Conservation (phyloP, 2,888 invertebrate genomes). For the Synanthedon andrenaeformis region DNA sequence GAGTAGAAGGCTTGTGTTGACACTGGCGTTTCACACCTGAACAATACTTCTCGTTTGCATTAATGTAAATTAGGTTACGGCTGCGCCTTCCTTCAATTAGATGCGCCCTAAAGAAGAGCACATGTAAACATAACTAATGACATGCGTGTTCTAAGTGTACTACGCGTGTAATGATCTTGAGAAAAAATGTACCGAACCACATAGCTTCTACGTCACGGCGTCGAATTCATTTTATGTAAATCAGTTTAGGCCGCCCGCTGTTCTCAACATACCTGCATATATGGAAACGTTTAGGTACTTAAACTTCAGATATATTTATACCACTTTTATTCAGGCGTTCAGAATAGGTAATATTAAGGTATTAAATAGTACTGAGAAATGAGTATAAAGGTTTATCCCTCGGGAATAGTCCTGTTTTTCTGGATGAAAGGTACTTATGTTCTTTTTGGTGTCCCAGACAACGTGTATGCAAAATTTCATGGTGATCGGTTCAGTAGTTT, state of each 20-base stretch:
- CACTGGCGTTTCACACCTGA: slow-evolving; percentile 70
- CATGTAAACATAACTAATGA: slow-evolving; percentile 46
- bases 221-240: neutral
- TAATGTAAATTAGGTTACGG: slow-evolving; percentile 70
- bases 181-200: slow-evolving; percentile 27
- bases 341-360: too few species aligned
- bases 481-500: too few species aligned
- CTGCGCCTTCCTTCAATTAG: slow-evolving; percentile 65
- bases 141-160: slow-evolving; percentile 33
- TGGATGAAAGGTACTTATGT: too few species aligned
- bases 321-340: neutral
- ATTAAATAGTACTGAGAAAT: too few species aligned
- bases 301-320: neutral
- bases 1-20: slow-evolving; percentile 65
- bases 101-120: slow-evolving; percentile 58
- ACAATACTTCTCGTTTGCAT: slow-evolving; percentile 70
- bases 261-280: neutral
- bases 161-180: slow-evolving; percentile 33
- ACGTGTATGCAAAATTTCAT: too few species aligned
- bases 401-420: too few species aligned
- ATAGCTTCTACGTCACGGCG: slow-evolving; percentile 5
- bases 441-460: too few species aligned
- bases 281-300: neutral
- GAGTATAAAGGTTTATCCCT: too few species aligned
- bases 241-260: neutral